phyloP scores from a whole-genome alignment of 1,140 invertebrate species.

The Penaeus japonicus region DNA sequence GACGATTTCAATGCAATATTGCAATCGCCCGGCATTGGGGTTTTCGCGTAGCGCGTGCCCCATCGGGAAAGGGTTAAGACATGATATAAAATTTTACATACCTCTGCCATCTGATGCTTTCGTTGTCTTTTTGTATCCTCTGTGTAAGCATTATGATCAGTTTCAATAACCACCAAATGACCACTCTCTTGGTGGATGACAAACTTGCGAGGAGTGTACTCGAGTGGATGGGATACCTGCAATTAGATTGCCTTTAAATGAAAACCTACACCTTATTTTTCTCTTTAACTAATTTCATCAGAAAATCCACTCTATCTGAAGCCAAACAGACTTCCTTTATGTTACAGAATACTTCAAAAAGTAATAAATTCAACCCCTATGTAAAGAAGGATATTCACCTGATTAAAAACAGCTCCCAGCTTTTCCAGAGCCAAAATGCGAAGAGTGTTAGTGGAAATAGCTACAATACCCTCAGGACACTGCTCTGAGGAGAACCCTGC shows the following conservation, averaged over 20 bases:
- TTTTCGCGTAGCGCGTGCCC: no score
- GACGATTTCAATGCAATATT: no score
- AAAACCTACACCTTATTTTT: neutral
- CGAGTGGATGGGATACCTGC: constrained; percentile 82
- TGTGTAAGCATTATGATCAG: constrained; percentile 98
- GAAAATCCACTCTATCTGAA: no score
- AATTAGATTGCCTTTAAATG: neutral
- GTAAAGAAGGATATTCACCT: constrained; percentile 66
- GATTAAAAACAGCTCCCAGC: constrained; percentile 98
- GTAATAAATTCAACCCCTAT: no score
- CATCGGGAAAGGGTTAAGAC: no score
- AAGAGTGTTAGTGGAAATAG: constrained; percentile 97
- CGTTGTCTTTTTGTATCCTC: constrained; percentile 94
- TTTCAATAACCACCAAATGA: constrained; percentile 92
- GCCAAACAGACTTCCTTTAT: no score
- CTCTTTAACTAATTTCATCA: no score
- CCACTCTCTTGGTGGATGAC: constrained; percentile 92
- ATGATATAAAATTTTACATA: constrained; percentile 61
- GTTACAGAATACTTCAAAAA: no score
- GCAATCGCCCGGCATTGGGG: no score
- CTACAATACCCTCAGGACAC: constrained; percentile 99
- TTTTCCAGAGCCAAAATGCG: constrained; percentile 98
- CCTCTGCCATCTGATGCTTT: constrained; percentile 79
- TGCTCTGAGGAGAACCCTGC: constrained; percentile 98
- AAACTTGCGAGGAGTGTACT: constrained; percentile 96